phyloP scores from a whole-genome alignment of 2,888 invertebrate genomes.

The Oscheius sp. region DNA sequence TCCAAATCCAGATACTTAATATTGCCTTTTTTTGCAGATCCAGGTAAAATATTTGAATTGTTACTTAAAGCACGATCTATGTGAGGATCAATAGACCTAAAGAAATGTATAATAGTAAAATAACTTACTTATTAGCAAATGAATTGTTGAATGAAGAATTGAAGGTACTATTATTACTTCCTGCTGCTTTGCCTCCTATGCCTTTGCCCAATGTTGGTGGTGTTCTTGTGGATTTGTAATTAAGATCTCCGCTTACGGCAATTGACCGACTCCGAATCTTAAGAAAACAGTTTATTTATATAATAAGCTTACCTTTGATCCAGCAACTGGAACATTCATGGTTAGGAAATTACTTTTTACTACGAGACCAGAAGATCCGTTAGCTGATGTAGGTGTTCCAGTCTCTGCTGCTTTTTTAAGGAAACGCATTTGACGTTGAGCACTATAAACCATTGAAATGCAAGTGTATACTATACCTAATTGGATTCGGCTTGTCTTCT shows the following conservation, averaged over 20 bases:
- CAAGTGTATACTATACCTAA: slow-evolving; percentile 27
- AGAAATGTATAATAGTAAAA: background rate
- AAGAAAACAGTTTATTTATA: background rate
- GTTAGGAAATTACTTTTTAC: slow-evolving; percentile 26
- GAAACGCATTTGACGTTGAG: slow-evolving; percentile 49
- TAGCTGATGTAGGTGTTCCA: background rate
- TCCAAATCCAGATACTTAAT: slow-evolving; percentile 49
- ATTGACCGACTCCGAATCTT: slow-evolving; percentile 20
- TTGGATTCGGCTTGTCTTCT: slow-evolving; percentile 40
- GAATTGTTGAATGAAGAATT: slow-evolving; percentile 10
- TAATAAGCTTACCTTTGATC: slow-evolving; percentile 8
- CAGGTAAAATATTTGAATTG: slow-evolving; percentile 36
- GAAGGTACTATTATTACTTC: slow-evolving; percentile 16
- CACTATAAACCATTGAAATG: slow-evolving; percentile 28
- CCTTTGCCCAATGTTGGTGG: slow-evolving; percentile 55
- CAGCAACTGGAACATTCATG: slow-evolving; percentile 24
- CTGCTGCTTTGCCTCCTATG: slow-evolving; percentile 31
- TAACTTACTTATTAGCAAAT: slow-evolving; percentile 11
- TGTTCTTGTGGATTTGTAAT: slow-evolving; percentile 45
- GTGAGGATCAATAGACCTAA: slow-evolving; percentile 42
- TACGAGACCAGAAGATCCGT: background rate
- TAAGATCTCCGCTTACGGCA: slow-evolving; percentile 36
- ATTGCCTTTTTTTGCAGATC: slow-evolving; percentile 33
- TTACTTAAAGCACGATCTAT: slow-evolving; percentile 42
- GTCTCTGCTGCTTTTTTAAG: slow-evolving; percentile 40